Percentiles rank a stretch among this genome's conserved stretches.
Conservation (phyloP, 1,140 invertebrate genomes). For the Leguminivora glycinivorella region DNA sequence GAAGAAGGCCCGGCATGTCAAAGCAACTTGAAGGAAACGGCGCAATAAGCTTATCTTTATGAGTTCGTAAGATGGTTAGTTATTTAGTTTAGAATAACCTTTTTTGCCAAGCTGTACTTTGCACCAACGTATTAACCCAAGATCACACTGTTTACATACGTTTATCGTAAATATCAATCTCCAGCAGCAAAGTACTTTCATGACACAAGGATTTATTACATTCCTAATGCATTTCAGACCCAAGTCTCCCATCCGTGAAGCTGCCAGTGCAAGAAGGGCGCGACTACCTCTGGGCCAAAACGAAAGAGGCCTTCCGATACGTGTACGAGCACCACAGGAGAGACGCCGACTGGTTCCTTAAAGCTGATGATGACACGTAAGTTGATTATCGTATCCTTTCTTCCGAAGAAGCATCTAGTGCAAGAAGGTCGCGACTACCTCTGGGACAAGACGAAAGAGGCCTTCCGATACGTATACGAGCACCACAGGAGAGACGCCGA, state of each 20-base stretch:
- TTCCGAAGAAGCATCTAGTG: slow-evolving; percentile 87
- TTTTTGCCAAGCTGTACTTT: no score
- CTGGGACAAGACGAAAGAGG: slow-evolving; percentile 98
- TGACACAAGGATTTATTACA: neutral
- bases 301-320: slow-evolving; percentile 95
- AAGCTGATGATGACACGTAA: slow-evolving; percentile 96
- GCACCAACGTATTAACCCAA: no score
- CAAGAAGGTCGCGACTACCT: slow-evolving; percentile 93
- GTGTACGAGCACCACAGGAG: slow-evolving; percentile 90
- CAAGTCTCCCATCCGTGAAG: slow-evolving; percentile 83
- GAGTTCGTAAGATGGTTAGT: no score
- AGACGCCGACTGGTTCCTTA: slow-evolving; percentile 95
- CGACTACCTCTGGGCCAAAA: slow-evolving; percentile 96
- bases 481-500: slow-evolving; percentile 91
- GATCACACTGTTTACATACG: no score
- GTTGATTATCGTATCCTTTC: no score
- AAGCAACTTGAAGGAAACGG: no score
- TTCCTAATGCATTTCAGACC: slow-evolving; percentile 77
- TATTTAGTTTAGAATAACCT: no score
- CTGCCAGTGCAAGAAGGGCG: slow-evolving; percentile 92
- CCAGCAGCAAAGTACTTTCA: no score
- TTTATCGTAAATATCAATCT: no score
- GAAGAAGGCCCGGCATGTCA: no score
- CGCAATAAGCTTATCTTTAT: no score
- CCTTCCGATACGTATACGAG: slow-evolving; percentile 93